Percentiles rank a stretch among this genome's conserved stretches.
Conservation (phyloP, 30 jellyfish, hydroid and myxozoan genomes). For the Chrysaora quinquecirrha region DNA sequence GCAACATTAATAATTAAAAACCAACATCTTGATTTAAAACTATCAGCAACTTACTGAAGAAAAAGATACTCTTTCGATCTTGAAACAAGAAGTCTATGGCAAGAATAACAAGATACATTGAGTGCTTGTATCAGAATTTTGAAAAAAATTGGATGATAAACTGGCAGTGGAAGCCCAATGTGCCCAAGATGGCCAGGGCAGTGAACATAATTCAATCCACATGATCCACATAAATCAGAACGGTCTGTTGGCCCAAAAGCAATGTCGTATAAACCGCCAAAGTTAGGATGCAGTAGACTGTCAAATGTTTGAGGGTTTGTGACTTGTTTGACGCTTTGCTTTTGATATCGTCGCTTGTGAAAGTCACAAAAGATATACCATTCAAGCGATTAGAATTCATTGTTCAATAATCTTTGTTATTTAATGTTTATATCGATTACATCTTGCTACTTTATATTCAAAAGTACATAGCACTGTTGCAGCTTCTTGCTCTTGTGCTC, state of each 20-base stretch:
- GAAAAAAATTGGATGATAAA: constrained; percentile 93
- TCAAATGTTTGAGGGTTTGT: constrained; percentile 91
- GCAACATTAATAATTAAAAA: not conserved
- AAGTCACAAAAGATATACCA: constrained; percentile 54
- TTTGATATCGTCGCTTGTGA: constrained; percentile 73
- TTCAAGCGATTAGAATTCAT: constrained; percentile 48
- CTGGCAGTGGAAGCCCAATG: constrained; percentile 93
- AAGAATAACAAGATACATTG: constrained; percentile 83
- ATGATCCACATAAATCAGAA: constrained; percentile 85
- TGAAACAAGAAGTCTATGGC: constrained; percentile 80
- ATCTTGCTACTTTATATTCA: too few species aligned
- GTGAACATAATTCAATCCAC: constrained; percentile 73
- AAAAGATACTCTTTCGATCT: constrained; percentile 60
- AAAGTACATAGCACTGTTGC: too few species aligned
- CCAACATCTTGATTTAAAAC: too few species aligned
- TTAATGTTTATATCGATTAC: too few species aligned
- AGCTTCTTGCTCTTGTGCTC: too few species aligned
- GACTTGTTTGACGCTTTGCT: constrained; percentile 79
- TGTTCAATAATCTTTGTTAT: too few species aligned
- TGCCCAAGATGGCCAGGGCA: constrained; percentile 99
- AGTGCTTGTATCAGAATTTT: constrained; percentile 63
- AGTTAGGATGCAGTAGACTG: constrained; percentile 74
- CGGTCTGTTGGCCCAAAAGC: constrained; percentile 93
- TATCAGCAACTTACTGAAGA: constrained; percentile 44
- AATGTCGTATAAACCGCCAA: constrained; percentile 90